Evolutionary conservation across 1,140 invertebrate genomes (phyloP).

Genomic region (Zaprionus ornatus): DNA sequence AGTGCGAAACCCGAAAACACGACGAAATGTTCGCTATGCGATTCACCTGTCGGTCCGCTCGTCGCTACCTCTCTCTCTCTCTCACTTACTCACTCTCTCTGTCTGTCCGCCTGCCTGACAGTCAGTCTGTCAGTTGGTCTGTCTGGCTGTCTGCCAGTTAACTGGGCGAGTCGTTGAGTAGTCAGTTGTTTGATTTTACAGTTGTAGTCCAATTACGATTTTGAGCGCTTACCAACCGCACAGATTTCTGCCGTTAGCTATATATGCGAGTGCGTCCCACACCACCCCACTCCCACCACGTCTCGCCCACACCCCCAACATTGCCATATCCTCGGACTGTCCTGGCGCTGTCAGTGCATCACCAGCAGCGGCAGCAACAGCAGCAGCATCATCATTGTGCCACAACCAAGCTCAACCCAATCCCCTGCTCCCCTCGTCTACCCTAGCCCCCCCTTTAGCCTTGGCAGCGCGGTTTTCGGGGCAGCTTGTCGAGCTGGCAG

Average conservation of each 20-base stretch:
- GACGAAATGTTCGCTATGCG: conserved; percentile 24
- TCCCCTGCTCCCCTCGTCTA: background rate
- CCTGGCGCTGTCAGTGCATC: conserved; percentile 38
- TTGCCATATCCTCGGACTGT: conserved; percentile 22
- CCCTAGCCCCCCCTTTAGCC: no score
- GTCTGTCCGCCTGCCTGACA: conserved; percentile 28
- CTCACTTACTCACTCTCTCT: background rate
- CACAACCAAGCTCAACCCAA: background rate
- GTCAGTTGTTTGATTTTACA: conserved; percentile 81
- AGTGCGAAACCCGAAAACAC: conserved; percentile 51
- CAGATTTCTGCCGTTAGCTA: conserved; percentile 73
- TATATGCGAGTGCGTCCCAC: conserved; percentile 4
- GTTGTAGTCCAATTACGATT: conserved; percentile 81
- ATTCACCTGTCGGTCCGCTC: conserved; percentile 39
- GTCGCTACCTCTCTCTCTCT: background rate
- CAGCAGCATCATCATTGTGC: conserved; percentile 35
- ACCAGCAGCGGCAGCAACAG: conserved; percentile 27
- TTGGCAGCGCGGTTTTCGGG: conserved; percentile 58
- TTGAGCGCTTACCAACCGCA: conserved; percentile 80
- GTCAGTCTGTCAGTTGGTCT: background rate
- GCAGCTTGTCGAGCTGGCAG: conserved; percentile 31
- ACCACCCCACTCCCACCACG: background rate
- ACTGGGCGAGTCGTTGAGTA: conserved; percentile 35
- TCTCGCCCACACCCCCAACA: background rate
- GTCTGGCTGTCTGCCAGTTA: conserved; percentile 2